These are phyloP conservation scores for Sylvia atricapilla DNA, from an alignment of 2,113 vertebrate species.

Conservation along the genomic window DNA sequence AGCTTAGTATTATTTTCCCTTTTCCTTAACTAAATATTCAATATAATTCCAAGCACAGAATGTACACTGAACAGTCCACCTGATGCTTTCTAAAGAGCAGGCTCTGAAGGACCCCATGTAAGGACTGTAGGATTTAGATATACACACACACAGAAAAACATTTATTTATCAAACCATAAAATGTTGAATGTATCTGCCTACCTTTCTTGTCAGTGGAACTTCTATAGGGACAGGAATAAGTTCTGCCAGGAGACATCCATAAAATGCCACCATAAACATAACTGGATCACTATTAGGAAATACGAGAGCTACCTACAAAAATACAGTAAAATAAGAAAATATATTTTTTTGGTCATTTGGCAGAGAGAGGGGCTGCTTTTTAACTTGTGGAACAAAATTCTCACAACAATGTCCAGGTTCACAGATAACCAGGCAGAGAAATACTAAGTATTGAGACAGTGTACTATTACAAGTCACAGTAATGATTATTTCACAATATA, in stretches of 20 bases:
- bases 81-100: neutral
- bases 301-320: conserved; percentile 88
- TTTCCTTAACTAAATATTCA: neutral
- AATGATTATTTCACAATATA: neutral
- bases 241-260: conserved; percentile 92
- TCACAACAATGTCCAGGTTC: neutral
- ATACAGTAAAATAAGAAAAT: neutral
- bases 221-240: conserved; percentile 95
- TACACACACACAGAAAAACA: neutral
- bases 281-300: conserved; percentile 96
- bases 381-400: neutral
- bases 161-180: neutral
- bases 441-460: neutral
- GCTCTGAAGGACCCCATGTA: neutral
- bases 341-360: rapidly evolving
- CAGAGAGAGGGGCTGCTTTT: neutral
- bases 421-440: neutral
- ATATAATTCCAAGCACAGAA: neutral
- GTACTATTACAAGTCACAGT: neutral
- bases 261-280: conserved; percentile 98
- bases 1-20: neutral
- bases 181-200: conserved; percentile 28
- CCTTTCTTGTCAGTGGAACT: conserved; percentile 95
- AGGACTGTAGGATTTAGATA: neutral
- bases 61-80: neutral